phyloP scores from a whole-genome alignment of 2,888 invertebrate genomes.

The Julus scanicus region DNA sequence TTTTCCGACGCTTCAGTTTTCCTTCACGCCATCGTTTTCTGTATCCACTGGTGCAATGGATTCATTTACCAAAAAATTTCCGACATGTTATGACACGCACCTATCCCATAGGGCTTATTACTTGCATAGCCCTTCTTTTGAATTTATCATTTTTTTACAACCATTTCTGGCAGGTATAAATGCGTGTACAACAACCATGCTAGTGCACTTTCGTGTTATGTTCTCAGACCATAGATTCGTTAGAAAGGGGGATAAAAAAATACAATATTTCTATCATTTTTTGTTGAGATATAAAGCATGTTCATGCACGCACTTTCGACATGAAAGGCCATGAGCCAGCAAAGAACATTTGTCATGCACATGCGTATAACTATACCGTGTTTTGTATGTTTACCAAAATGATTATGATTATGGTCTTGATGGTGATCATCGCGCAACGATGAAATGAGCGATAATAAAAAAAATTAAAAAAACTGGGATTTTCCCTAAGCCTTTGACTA shows the following conservation, averaged over 20 bases:
- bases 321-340: neutral
- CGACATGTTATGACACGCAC: conserved; percentile 32
- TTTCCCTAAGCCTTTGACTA: neutral
- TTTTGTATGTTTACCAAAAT: conserved; percentile 36
- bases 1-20: neutral
- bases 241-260: conserved; percentile 31
- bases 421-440: neutral
- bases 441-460: conserved; percentile 10
- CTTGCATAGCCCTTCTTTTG: conserved; percentile 10
- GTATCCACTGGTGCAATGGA: neutral
- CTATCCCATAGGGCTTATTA: conserved; percentile 39
- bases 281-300: neutral
- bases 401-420: neutral
- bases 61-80: conserved; percentile 24
- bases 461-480: neutral
- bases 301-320: conserved; percentile 16
- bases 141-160: conserved; percentile 41
- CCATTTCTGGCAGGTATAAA: conserved; percentile 21
- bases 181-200: conserved; percentile 39
- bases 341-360: conserved; percentile 34
- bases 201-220: conserved; percentile 32
- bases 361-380: neutral
- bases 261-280: conserved; percentile 21
- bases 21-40: conserved; percentile 28
- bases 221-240: neutral